Evolutionary conservation across 1,140 invertebrate genomes (phyloP).

Genomic region (Alviniconcha marisindica): DNA sequence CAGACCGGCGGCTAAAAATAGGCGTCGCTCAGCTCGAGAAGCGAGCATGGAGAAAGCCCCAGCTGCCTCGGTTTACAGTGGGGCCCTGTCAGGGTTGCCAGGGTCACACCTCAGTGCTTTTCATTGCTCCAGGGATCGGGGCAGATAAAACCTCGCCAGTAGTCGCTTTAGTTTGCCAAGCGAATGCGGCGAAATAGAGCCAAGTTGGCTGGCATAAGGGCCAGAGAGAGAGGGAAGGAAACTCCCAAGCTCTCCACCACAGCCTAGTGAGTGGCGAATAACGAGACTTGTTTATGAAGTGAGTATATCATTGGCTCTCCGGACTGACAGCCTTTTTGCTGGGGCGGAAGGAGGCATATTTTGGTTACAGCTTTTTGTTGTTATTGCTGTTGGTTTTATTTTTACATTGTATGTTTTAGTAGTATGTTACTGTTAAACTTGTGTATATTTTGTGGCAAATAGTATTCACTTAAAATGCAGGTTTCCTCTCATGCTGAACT

Average conservation of each 20-base stretch:
- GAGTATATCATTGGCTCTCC: no score
- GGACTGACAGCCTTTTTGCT: no score
- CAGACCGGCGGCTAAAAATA: slow-evolving; percentile 39
- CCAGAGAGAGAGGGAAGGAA: slow-evolving; percentile 6
- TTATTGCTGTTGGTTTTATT: no score
- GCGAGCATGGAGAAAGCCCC: slow-evolving; percentile 24
- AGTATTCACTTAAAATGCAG: no score
- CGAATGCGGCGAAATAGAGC: slow-evolving; percentile 1
- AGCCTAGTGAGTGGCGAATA: background rate
- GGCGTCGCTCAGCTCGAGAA: slow-evolving; percentile 20
- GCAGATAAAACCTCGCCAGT: slow-evolving; percentile 33
- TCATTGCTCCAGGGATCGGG: slow-evolving; percentile 36
- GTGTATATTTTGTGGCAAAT: no score
- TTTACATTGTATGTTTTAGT: no score
- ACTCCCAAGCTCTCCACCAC: background rate
- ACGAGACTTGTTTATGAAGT: no score
- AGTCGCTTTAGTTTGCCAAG: slow-evolving; percentile 1
- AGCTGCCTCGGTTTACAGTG: slow-evolving; percentile 36
- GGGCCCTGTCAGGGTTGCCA: slow-evolving; percentile 33
- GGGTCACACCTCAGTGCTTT: slow-evolving; percentile 31
- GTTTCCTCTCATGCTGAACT: no score
- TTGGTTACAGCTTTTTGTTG: no score
- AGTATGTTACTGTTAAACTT: no score
- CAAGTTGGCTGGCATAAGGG: slow-evolving; percentile 29
- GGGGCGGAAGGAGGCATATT: no score